Base-by-base conservation (phyloP, 2,888 invertebrate species). In the Plagodis pulveraria region DNA sequence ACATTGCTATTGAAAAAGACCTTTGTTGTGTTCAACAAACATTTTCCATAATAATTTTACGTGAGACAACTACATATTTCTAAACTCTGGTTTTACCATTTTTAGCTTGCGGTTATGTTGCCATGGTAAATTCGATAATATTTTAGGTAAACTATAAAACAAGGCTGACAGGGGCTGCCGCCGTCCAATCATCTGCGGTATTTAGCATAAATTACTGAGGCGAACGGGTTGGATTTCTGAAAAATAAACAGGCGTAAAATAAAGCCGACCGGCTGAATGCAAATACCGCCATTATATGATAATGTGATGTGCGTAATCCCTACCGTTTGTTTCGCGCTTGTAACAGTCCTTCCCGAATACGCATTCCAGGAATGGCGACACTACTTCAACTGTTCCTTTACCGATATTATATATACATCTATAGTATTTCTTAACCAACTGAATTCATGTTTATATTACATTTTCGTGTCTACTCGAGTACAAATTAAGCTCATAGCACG, bases 211-310 rank as follows among this genome's bases (percentile, higher is more conserved):
- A 91, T 91, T 89, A 89, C 82, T 80, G 83, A 82, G 83, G 78
- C 78, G 70, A 84, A 81, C 81, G 78, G 80, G 82, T 81, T 78
- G 83, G 79, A 80, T 85, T 88, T 86, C 78, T 81, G 84, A 87
- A 88, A 89, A 91, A 89, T 86, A 84, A 86, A 80, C 84, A 74
- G 81, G 77, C 81, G 85, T 84, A 83, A 86, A 88, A 86, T 84
- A 85, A 84, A 77, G 82, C 78, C 74, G 80, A 58, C 58, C 74
- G 80, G 77, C 67, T 80, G 80, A 87, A 91, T 89, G 89, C 86
- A 87, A 91, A 89, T 88, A 89, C 81, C 86, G 78, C 89, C 79
- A 90, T 91, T 90, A 89, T 89, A 91, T 89, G 90, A 77, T 89
- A 90, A 91, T 90, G 77, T 74, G 76, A 81, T 77, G 81, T 86